Conservation (phyloP, 2,888 invertebrate genomes). For the Brachypterus glaber region DNA sequence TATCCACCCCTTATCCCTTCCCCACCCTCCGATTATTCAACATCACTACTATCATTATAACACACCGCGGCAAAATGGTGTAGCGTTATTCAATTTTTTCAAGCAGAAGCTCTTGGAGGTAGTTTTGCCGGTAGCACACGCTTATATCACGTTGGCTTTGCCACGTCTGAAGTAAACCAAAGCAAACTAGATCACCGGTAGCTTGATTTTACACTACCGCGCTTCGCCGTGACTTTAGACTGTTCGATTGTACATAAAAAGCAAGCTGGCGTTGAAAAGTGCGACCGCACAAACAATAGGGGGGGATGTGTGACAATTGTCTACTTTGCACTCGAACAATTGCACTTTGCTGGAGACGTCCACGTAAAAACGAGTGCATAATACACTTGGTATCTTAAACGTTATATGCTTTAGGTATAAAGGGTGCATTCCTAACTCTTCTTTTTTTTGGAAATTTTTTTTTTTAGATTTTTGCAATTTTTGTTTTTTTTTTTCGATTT, state of each 20-base stretch:
- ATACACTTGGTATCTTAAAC: too few relatives aligned
- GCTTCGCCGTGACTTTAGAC: slow-evolving; percentile 31
- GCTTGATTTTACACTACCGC: slow-evolving; percentile 19
- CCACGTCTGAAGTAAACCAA: slow-evolving; percentile 37
- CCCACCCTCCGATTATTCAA: slow-evolving; percentile 40
- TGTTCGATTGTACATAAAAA: slow-evolving; percentile 36
- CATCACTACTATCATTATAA: slow-evolving; percentile 36
- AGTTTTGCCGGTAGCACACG: slow-evolving; percentile 6
- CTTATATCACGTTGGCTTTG: slow-evolving; percentile 26
- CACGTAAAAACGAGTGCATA: too few relatives aligned
- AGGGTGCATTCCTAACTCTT: too few relatives aligned
- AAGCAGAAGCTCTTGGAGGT: slow-evolving; percentile 10
- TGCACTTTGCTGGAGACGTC: too few relatives aligned
- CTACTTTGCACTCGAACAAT: slow-evolving; percentile 11
- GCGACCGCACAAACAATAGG: slow-evolving; percentile 35
- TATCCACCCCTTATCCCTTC: slow-evolving; percentile 44
- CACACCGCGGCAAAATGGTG: slow-evolving; percentile 31
- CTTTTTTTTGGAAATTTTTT: too few relatives aligned
- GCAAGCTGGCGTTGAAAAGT: slow-evolving; percentile 33
- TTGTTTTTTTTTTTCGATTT: too few relatives aligned
- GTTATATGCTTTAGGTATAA: too few relatives aligned
- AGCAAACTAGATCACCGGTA: slow-evolving; percentile 33
- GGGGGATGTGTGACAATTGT: slow-evolving; percentile 32
- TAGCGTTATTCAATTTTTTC: slow-evolving; percentile 15
- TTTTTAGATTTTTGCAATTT: too few relatives aligned